phyloP scores from a whole-genome alignment of 2,113 vertebrate species.

The Apodemus speciosus region DNA sequence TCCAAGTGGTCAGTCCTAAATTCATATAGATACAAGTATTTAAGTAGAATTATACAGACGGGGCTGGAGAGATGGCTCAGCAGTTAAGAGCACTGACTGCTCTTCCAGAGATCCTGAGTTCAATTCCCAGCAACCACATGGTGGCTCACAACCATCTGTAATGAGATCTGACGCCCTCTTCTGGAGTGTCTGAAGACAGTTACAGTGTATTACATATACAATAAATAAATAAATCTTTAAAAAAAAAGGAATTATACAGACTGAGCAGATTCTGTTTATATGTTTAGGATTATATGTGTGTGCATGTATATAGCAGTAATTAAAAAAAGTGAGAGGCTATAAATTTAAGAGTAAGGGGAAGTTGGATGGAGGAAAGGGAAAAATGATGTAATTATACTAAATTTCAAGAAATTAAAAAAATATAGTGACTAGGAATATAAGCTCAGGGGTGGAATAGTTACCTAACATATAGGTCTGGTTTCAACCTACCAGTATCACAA shows the following conservation, averaged over 20 bases:
- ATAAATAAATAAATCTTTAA: too few species aligned
- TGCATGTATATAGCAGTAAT: neutral
- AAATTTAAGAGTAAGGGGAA: neutral
- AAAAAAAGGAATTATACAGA: neutral
- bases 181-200: too few species aligned
- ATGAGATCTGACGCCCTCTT: too few species aligned
- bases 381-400: neutral
- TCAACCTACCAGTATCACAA: neutral
- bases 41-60: neutral
- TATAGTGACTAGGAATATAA: neutral
- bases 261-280: neutral
- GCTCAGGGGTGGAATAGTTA: neutral
- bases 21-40: neutral
- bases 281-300: neutral
- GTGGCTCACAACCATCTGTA: too few species aligned
- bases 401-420: neutral
- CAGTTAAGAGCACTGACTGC: too few species aligned
- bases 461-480: neutral
- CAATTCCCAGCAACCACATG: too few species aligned
- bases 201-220: too few species aligned
- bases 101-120: too few species aligned
- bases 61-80: too few species aligned
- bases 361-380: neutral
- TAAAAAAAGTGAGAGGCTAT: neutral
- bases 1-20: neutral